phyloP scores from a whole-genome alignment of 2,797 vertebrate genomes.

The Diceros bicornis region DNA sequence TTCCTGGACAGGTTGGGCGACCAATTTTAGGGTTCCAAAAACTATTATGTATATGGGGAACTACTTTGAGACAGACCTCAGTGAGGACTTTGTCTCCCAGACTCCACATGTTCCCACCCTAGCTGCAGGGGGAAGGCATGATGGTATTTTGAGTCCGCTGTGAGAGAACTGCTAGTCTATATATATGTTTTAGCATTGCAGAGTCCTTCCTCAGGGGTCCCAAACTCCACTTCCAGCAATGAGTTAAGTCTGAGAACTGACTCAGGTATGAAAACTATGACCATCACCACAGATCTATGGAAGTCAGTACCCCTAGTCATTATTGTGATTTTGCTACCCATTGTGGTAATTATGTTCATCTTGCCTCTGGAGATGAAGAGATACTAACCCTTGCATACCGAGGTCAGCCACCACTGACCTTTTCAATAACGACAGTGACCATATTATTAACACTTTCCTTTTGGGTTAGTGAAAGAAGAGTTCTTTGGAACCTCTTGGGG shows the following conservation, averaged over 20 bases:
- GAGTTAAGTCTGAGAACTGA: background rate
- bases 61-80: background rate
- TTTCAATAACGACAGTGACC: background rate
- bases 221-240: background rate
- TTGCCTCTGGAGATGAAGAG: background rate
- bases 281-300: background rate
- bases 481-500: background rate
- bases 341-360: background rate
- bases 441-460: background rate
- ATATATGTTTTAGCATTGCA: background rate
- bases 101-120: background rate
- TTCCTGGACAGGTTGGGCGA: background rate
- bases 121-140: background rate
- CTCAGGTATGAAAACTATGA: background rate
- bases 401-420: background rate
- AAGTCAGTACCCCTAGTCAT: background rate
- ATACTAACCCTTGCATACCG: background rate
- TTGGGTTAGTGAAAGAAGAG: background rate
- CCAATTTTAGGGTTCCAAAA: background rate
- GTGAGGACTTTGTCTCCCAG: background rate
- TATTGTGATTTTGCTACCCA: background rate
- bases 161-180: background rate
- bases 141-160: rapidly evolving
- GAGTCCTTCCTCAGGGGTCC: rapidly evolving
- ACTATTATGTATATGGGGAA: background rate